These are phyloP conservation scores for Thamnophis elegans DNA, from an alignment of 2,797 vertebrate species.

Conservation along the genomic window DNA sequence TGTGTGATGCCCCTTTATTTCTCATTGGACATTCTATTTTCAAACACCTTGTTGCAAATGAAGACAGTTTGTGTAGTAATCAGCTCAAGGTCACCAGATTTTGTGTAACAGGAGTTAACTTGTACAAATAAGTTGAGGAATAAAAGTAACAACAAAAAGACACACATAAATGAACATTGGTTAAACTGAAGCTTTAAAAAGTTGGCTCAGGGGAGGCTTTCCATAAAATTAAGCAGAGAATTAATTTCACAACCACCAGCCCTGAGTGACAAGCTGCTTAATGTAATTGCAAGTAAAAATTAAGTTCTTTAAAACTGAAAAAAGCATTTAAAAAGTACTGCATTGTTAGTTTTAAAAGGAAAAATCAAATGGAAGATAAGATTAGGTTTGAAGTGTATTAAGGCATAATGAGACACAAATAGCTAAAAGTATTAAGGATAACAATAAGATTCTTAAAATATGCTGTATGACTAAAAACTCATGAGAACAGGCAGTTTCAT, in stretches of 20 bases:
- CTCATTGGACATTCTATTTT: neutral
- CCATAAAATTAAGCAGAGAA: slow-evolving; percentile 60
- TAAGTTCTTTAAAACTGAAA: slow-evolving; percentile 61
- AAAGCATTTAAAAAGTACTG: slow-evolving; percentile 48
- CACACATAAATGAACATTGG: slow-evolving; percentile 37
- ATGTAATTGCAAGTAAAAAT: slow-evolving; percentile 69
- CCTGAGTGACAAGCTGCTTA: slow-evolving; percentile 68
- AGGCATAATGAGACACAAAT: slow-evolving; percentile 60
- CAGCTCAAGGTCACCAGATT: slow-evolving; percentile 4
- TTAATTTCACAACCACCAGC: slow-evolving; percentile 59
- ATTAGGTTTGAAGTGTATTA: slow-evolving; percentile 45
- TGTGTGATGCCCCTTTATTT: neutral
- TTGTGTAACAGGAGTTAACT: neutral
- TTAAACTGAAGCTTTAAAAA: slow-evolving; percentile 50
- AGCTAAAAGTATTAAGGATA: slow-evolving; percentile 52
- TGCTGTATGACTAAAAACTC: slow-evolving; percentile 40
- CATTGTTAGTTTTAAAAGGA: slow-evolving; percentile 62
- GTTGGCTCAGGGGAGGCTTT: slow-evolving; percentile 56
- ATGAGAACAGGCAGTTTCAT: slow-evolving; percentile 50
- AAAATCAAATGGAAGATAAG: slow-evolving; percentile 55
- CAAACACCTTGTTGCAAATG: neutral
- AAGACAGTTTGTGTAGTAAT: neutral
- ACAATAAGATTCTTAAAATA: slow-evolving; percentile 47
- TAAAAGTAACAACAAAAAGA: slow-evolving; percentile 19
- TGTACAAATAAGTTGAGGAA: slow-evolving; percentile 35